Base-by-base conservation (phyloP, 2,888 invertebrate genomes). In the Sarcophaga variegata region DNA sequence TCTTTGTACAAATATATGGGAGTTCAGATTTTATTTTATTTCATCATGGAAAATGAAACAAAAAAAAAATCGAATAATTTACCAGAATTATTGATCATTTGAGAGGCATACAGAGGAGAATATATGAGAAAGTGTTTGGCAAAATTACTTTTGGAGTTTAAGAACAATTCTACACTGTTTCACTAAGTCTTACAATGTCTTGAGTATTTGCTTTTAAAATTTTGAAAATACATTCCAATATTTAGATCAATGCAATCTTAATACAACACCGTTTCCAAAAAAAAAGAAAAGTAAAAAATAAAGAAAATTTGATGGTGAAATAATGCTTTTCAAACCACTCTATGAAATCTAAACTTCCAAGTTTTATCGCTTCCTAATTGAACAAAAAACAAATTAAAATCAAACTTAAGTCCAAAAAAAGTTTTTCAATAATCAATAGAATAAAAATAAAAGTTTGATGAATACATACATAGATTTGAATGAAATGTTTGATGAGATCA, bases 321-420 rank as follows among this genome's bases (percentile, higher is more conserved):
- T 14, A 54, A 54, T 14, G 17, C 5, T 54, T 54, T 54, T 17
- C 4, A 54, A 49, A 54, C 0, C 54, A 86, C 83, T 86, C 86
- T 86, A 62, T 78, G 25, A 62, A 78, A 82, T 85, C 69, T 72
- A 88, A 89, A 88, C 86, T 78, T 83, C 88, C 82, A 85, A 88
- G 88, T 87, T 79, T 85, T 72, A 37, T 81, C 66, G 17, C 72
- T 83, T 69, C 59, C 60, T 67, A 67, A 69, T 49, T 10, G 14
- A 63, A 20, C 64, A 54, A 62, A 72, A 82, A 37, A 10, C 37
- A 37, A 37, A 37, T 71, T 79, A 17, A 79, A 74, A 67, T 81
- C 77, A 77, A 82, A 70, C 78, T 71, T 11, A 54, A 66, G 54
- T 76, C 70, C 71, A 78, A 47, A 86, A 84, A 80, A 85, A 37